A percentile compares a stretch with the other conserved stretches of the same genome.
Evolutionary conservation across 2,113 vertebrate genomes (phyloP).

Genomic region (Cyprinus carpio): DNA sequence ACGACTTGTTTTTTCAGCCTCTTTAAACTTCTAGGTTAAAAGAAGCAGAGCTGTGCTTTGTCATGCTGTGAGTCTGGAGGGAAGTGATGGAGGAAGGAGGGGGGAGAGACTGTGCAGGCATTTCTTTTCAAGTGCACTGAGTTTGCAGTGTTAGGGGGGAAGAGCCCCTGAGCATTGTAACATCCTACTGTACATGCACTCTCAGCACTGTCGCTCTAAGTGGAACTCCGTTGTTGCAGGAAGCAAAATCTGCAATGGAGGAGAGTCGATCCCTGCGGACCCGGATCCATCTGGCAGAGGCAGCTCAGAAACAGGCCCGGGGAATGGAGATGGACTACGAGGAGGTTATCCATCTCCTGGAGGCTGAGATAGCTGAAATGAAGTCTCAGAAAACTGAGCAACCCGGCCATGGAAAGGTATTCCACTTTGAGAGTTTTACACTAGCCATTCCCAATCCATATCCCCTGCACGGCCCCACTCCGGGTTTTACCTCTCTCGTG

Average conservation of each 20-base stretch:
- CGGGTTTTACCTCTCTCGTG: slow-evolving; percentile 79
- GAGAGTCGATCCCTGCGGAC: slow-evolving; percentile 80
- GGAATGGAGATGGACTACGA: slow-evolving; percentile 97
- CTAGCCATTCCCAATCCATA: slow-evolving; percentile 60
- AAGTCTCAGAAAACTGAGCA: slow-evolving; percentile 83
- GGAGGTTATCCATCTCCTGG: slow-evolving; percentile 90
- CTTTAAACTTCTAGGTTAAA: not conserved
- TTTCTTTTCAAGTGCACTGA: slow-evolving; percentile 29
- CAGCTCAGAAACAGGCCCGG: slow-evolving; percentile 83
- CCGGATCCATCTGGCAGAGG: slow-evolving; percentile 85
- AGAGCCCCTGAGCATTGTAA: slow-evolving; percentile 38
- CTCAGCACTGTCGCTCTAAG: slow-evolving; percentile 39
- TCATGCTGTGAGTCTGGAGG: slow-evolving; percentile 47
- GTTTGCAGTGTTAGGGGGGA: slow-evolving; percentile 28
- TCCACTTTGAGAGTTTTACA: not conserved
- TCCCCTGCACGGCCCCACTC: slow-evolving; percentile 56
- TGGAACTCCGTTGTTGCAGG: slow-evolving; percentile 69
- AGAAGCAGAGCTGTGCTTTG: slow-evolving; percentile 40
- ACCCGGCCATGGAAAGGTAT: slow-evolving; percentile 78
- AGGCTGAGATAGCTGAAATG: slow-evolving; percentile 89
- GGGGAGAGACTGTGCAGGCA: slow-evolving; percentile 7
- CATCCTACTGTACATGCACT: slow-evolving; percentile 34
- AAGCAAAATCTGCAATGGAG: slow-evolving; percentile 82
- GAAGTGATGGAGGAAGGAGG: not conserved
- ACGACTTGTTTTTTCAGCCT: not conserved